Evolutionary conservation across 1,140 invertebrate species (phyloP), one percentile per base, ranked within the genome.

Genomic region (Dreissena polymorpha): DNA sequence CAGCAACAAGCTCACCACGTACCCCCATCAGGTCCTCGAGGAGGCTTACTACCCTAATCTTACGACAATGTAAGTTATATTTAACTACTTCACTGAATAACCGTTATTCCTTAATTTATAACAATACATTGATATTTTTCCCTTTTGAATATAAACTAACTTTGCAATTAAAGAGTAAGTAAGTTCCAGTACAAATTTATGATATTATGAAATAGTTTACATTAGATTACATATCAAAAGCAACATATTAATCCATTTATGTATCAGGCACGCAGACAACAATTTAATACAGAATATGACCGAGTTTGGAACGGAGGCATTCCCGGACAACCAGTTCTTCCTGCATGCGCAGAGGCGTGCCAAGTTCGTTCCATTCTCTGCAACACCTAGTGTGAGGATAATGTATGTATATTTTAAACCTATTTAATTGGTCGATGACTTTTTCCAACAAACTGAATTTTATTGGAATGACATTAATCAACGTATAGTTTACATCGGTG

Each of bases 301-400:
- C 23, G 53, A 79, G 50, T 79, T 51, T 70, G 76, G 76, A 5
- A 53, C 64, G 51, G 76, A 79, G 53, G 76, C 76, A 21, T 79
- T 79, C 21, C 76, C 76, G 16, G 10, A 10, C 25, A 79, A 70
- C 51, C 76, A 79, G 64, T 70, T 8, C 25, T 69, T 55, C 49
- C 51, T 79, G 14, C 65, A 79, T 39, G 39, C 29, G 7, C 53
- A 57, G 23, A 79, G 29, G 53, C 7, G 10, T 5, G 53, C 21
- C 14, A 57, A 50, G 13, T 69, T 70, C 25, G 39, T 53, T 29
- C 76, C 76, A 60, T 79, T 79, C 53, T 69, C 76, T 53, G 65
- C 76, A 18, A 23, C 55, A 27, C 76, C 76, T 6, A 51, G 51
- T 29, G 3, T 70, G n/a, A 16, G 18, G 27, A 39, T 27, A 13